Evolutionary conservation across 2,888 invertebrate genomes (phyloP).

Genomic region (Drosophila ezoana): DNA sequence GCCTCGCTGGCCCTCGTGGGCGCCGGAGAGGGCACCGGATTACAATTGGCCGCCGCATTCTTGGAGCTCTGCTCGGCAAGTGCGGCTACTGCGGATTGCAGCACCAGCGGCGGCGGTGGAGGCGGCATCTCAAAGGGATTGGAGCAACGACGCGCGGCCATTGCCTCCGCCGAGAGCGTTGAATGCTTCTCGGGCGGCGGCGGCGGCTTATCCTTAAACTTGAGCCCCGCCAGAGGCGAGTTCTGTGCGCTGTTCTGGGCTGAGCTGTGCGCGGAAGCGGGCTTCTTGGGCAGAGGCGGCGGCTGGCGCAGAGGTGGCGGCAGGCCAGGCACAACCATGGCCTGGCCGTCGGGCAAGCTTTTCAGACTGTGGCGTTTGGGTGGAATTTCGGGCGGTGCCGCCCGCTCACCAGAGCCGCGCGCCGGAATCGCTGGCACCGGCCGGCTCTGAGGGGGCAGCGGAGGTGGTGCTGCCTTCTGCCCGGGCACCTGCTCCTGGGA

Average conservation of each 20-base stretch:
- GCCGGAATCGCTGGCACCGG: constrained; percentile 85
- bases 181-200: constrained; percentile 80
- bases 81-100: constrained; percentile 71
- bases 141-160: constrained; percentile 78
- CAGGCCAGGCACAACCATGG: constrained; percentile 60
- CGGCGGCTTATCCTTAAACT: constrained; percentile 82
- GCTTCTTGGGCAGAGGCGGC: constrained; percentile 84
- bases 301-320: constrained; percentile 83
- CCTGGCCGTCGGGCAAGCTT: constrained; percentile 78
- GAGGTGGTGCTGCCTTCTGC: constrained; percentile 62
- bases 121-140: constrained; percentile 83
- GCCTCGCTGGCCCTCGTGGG: constrained; percentile 80
- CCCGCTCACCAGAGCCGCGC: constrained; percentile 80
- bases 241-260: constrained; percentile 83
- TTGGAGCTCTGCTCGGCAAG: constrained; percentile 73
- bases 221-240: constrained; percentile 80
- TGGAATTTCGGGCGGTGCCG: constrained; percentile 84
- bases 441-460: constrained; percentile 70
- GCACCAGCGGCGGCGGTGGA: constrained; percentile 72
- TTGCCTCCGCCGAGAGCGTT: constrained; percentile 68
- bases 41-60: constrained; percentile 44
- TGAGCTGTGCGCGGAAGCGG: constrained; percentile 79
- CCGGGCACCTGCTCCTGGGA: constrained; percentile 71
- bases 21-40: constrained; percentile 80
- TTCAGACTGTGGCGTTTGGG: constrained; percentile 84